A percentile compares a stretch with the other conserved stretches of the same genome.
These are phyloP conservation scores for Papilio polytes DNA, from an alignment of 1,140 invertebrate genomes.

Conservation along the genomic window DNA sequence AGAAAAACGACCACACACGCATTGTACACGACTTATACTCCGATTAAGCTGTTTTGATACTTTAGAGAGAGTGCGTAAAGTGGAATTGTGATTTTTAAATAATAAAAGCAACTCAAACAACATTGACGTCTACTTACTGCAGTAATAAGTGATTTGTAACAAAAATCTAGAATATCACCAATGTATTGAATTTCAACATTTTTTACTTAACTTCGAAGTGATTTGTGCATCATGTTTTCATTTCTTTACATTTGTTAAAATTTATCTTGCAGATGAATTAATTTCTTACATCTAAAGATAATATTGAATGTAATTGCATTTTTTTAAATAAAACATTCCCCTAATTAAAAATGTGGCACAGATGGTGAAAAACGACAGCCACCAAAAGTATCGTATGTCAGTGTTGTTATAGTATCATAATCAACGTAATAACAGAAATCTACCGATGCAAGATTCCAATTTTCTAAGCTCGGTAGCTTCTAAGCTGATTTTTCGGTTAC, in stretches of 20 bases:
- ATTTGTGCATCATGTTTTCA: neutral
- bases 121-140: neutral
- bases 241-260: neutral
- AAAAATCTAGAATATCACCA: neutral
- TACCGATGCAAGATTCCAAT: too few relatives aligned
- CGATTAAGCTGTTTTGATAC: conserved; percentile 45
- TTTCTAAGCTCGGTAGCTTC: too few relatives aligned
- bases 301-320: too few relatives aligned
- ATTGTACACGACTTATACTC: conserved; percentile 27
- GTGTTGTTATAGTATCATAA: too few relatives aligned
- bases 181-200: neutral
- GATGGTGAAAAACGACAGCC: conserved; percentile 27
- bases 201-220: neutral
- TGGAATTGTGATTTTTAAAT: neutral
- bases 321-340: conserved; percentile 30
- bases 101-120: neutral
- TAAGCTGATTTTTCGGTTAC: too few relatives aligned
- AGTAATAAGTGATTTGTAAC: neutral
- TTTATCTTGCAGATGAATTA: neutral
- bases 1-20: conserved; percentile 36
- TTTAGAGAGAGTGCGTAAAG: neutral
- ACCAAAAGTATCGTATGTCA: conserved; percentile 59
- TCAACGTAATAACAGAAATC: too few relatives aligned
- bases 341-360: conserved; percentile 39
- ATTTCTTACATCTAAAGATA: too few relatives aligned